Conservation (phyloP, 2,888 invertebrate genomes). For the Microchrysa polita region DNA sequence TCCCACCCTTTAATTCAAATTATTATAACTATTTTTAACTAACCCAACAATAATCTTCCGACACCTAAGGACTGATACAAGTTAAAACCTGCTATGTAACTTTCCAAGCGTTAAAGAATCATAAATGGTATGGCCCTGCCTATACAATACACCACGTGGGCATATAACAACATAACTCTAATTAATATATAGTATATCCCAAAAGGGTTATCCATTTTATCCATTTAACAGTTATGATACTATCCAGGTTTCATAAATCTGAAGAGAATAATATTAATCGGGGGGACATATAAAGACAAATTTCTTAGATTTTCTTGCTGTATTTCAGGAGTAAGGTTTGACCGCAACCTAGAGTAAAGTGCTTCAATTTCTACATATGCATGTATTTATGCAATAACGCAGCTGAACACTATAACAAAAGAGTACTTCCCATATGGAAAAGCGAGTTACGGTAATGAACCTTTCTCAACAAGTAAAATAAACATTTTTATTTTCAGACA, state of each 20-base stretch:
- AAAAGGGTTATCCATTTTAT: slow-evolving; percentile 38
- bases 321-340: slow-evolving; percentile 9
- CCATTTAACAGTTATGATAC: slow-evolving; percentile 37
- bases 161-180: slow-evolving; percentile 14
- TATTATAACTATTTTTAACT: background rate
- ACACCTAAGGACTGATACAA: background rate
- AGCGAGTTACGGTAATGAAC: no score
- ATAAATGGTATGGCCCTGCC: background rate
- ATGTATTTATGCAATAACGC: background rate
- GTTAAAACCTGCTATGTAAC: background rate
- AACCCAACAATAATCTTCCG: background rate
- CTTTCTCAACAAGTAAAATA: no score
- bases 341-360: background rate
- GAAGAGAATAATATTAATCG: slow-evolving; percentile 39
- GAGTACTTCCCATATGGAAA: background rate
- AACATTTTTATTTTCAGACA: no score
- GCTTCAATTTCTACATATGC: no score
- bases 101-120: background rate
- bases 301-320: slow-evolving; percentile 18
- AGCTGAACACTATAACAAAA: background rate
- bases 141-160: background rate
- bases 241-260: slow-evolving; percentile 39
- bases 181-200: background rate
- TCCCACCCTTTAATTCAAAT: no score
- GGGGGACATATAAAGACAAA: slow-evolving; percentile 35